These are phyloP conservation scores for Alligator sinensis DNA, from an alignment of 2,113 vertebrate species.

Conservation along the genomic window DNA sequence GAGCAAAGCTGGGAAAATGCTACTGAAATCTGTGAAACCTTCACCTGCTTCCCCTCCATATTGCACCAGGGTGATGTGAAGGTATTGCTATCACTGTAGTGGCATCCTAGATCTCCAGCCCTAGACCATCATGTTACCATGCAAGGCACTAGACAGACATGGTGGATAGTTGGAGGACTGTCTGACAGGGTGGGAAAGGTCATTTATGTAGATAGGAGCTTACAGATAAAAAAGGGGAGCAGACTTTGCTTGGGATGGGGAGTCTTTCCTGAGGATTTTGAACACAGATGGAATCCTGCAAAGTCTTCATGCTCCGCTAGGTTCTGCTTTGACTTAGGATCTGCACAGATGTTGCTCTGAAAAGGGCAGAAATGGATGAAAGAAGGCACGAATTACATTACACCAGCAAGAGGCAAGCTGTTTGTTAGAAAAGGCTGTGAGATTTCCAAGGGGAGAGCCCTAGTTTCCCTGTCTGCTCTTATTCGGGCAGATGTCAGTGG, in stretches of 20 bases:
- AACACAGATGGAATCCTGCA: neutral
- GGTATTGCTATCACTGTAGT: fast-evolving
- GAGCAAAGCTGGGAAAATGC: neutral
- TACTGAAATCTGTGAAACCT: neutral
- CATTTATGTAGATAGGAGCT: neutral
- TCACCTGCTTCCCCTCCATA: neutral
- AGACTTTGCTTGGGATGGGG: neutral
- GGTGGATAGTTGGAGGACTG: neutral
- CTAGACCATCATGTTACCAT: too few relatives aligned
- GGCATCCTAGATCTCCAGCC: neutral
- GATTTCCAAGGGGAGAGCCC: neutral
- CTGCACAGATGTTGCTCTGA: neutral
- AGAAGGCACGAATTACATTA: neutral
- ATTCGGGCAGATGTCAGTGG: neutral
- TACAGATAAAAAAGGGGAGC: neutral
- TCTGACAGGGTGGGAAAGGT: neutral
- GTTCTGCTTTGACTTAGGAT: neutral
- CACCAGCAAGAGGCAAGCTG: neutral
- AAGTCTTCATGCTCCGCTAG: neutral
- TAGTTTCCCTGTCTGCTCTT: neutral
- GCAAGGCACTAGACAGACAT: neutral
- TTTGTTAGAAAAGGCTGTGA: neutral
- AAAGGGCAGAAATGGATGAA: neutral
- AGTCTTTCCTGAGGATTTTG: neutral
- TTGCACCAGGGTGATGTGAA: neutral